Evolutionary conservation across 2,113 vertebrate species (phyloP).

Genomic region (Lamprotornis superbus): DNA sequence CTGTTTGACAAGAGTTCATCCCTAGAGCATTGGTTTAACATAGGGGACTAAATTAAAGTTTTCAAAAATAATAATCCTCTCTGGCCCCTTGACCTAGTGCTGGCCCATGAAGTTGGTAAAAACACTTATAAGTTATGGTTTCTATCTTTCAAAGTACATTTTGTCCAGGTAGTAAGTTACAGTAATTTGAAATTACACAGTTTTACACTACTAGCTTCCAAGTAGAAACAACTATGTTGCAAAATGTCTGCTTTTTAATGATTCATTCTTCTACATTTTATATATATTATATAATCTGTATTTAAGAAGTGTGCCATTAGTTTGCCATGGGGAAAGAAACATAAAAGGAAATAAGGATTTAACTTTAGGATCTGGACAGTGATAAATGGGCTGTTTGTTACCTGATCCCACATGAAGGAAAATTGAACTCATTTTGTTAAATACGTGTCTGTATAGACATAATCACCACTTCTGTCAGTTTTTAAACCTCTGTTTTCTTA

Average conservation of each 20-base stretch:
- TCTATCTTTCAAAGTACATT: background rate
- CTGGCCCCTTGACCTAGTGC: background rate
- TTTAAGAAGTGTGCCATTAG: background rate
- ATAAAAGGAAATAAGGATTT: background rate
- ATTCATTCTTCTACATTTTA: background rate
- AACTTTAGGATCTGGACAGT: background rate
- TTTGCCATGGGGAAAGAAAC: background rate
- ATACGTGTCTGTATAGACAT: background rate
- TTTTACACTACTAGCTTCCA: background rate
- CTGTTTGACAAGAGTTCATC: background rate
- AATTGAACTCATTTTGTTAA: background rate
- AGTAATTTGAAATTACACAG: background rate
- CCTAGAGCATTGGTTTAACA: background rate
- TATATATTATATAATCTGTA: background rate
- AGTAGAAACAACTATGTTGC: background rate
- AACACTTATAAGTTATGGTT: background rate
- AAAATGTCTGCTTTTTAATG: background rate
- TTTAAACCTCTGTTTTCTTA: background rate
- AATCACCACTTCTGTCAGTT: background rate
- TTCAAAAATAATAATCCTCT: background rate
- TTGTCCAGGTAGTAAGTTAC: background rate
- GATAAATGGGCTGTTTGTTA: background rate
- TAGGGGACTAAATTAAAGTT: background rate
- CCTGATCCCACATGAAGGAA: background rate
- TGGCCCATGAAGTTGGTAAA: background rate